These are phyloP conservation scores for Colaptes auratus DNA, from an alignment of 2,113 vertebrate genomes.

Conservation along the genomic window DNA sequence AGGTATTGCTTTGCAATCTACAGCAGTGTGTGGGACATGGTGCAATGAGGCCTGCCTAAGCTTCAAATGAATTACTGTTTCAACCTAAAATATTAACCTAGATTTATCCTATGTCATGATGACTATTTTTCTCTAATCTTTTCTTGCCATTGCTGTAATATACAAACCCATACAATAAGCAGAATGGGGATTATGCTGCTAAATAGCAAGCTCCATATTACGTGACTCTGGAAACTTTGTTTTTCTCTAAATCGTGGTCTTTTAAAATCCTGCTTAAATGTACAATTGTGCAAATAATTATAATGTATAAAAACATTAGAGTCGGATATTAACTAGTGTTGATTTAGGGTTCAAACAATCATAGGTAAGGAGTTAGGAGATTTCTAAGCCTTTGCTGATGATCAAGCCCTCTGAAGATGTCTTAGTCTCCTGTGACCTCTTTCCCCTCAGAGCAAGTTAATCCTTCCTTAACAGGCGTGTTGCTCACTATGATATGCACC, in stretches of 20 bases:
- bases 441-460: neutral
- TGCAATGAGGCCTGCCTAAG: neutral
- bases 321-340: neutral
- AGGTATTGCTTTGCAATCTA: neutral
- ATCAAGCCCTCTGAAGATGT: neutral
- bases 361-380: neutral
- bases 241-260: neutral
- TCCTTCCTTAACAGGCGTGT: slow-evolving; percentile 7
- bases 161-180: neutral
- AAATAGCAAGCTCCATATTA: neutral
- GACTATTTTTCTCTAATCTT: neutral
- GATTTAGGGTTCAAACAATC: neutral
- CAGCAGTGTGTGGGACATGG: neutral
- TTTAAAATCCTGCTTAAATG: neutral
- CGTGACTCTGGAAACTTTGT: neutral
- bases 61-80: neutral
- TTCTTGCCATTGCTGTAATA: neutral
- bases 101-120: neutral
- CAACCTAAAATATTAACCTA: neutral
- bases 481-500: neutral
- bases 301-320: neutral
- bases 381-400: neutral
- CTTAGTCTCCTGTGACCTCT: neutral
- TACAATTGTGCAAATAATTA: neutral
- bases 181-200: neutral